Conservation (phyloP, 2,888 invertebrate species). For the Hypolimnas misippus region DNA sequence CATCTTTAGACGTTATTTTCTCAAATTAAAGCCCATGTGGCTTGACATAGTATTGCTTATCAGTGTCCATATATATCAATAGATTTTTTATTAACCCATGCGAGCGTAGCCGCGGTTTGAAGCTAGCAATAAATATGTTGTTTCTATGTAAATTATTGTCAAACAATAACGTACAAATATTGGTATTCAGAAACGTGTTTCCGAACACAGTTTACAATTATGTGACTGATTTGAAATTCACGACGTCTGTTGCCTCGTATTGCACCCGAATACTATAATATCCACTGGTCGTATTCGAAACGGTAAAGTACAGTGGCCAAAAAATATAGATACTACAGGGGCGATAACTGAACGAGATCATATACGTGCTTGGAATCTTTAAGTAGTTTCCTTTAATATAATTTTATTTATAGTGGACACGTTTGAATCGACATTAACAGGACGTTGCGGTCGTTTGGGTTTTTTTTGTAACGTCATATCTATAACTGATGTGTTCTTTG, state of each 20-base stretch:
- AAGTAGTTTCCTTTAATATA: conserved; percentile 17
- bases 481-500: no score
- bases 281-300: conserved; percentile 14
- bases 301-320: conserved; percentile 17
- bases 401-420: conserved; percentile 4
- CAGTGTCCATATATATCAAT: no score
- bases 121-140: not conserved
- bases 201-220: conserved; percentile 8
- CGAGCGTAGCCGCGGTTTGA: no score
- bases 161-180: not conserved
- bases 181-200: conserved; percentile 4
- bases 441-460: no score
- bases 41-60: no score
- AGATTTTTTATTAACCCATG: no score
- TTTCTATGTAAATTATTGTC: not conserved
- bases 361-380: conserved; percentile 20
- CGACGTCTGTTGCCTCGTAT: not conserved
- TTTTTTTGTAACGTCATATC: no score
- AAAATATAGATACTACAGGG: conserved; percentile 20
- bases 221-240: conserved; percentile 3
- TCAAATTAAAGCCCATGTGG: no score
- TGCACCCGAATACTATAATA: conserved; percentile 9
- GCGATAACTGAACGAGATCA: conserved; percentile 30
- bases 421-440: no score
- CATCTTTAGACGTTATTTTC: no score